Evolutionary conservation across 2,888 invertebrate species (phyloP), one percentile per base, ranked within the genome.

Genomic region (Limnephilus lunatus): DNA sequence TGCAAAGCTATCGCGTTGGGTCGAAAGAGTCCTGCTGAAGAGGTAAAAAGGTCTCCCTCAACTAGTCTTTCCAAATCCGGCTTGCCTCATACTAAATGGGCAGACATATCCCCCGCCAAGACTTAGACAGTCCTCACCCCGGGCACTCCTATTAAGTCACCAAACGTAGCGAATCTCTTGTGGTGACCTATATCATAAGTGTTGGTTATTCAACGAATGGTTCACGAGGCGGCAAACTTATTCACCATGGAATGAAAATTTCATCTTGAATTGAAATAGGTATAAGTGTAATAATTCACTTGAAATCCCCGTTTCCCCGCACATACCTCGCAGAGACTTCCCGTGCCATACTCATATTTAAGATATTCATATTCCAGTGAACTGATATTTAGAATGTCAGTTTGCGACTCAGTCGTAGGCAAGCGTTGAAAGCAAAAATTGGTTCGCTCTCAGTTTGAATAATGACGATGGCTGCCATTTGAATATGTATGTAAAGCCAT

Each of bases 401-500:
- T 31, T 87, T 48, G 35, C 31, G 19, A n/a, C 48, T n/a, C 53
- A 31, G 53, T 53, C 19, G 4, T 19, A 53, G 32, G 86, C 31
- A 39, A 48, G 53, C 31, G 87, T 48, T 87, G 48, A 53, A 53
- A 87, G 44, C 53, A n/a, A 53, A 87, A 87, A 81, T 89, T 32
- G 80, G 80, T 89, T 87, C 80, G 68, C 88, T 12, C 80, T 81
- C 68, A 68, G 88, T 89, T 89, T 89, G 88, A 89, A 89, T 89
- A 89, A 89, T 81, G 35, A 35, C 81, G 9, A 80, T 35, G 88
- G 32, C 88, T 89, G 80, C 88, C 80, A 81, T 89, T 80, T 89
- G 88, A 89, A 89, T 89, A 89, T 89, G 80, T 89, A 80, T 89
- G 35, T 89, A 89, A 89, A 89, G 88, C 35, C 68, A 35, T 89